phyloP scores from a whole-genome alignment of 2,888 invertebrate species.

The Cantharis rustica region DNA sequence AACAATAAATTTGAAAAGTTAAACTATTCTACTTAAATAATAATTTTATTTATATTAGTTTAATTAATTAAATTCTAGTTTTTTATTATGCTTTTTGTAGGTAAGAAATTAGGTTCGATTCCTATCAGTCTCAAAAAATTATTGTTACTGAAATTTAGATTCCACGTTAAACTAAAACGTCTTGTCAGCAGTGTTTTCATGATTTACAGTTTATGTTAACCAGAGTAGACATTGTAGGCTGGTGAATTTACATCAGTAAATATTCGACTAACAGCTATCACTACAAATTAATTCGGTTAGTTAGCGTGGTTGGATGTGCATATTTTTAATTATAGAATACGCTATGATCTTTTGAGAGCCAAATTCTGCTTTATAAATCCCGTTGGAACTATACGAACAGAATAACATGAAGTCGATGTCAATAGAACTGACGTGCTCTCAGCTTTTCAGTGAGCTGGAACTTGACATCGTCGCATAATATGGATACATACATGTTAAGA shows the following conservation, averaged over 20 bases:
- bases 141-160: not conserved
- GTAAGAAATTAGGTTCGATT: too few species aligned
- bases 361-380: not conserved
- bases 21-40: too few species aligned
- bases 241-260: not conserved
- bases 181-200: not conserved
- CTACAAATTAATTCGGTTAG: not conserved
- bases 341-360: not conserved
- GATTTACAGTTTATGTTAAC: not conserved
- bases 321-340: not conserved
- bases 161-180: not conserved
- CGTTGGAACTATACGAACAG: not conserved
- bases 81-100: too few species aligned
- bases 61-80: too few species aligned
- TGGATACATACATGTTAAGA: not conserved
- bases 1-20: too few species aligned
- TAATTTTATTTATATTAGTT: too few species aligned
- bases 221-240: not conserved
- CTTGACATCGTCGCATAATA: not conserved
- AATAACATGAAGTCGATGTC: not conserved
- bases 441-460: not conserved
- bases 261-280: not conserved
- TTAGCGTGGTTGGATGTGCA: not conserved
- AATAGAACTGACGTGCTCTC: not conserved
- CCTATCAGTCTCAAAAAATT: not conserved